phyloP scores from a whole-genome alignment of 2,888 invertebrate genomes.

The Calameuta filiformis region DNA sequence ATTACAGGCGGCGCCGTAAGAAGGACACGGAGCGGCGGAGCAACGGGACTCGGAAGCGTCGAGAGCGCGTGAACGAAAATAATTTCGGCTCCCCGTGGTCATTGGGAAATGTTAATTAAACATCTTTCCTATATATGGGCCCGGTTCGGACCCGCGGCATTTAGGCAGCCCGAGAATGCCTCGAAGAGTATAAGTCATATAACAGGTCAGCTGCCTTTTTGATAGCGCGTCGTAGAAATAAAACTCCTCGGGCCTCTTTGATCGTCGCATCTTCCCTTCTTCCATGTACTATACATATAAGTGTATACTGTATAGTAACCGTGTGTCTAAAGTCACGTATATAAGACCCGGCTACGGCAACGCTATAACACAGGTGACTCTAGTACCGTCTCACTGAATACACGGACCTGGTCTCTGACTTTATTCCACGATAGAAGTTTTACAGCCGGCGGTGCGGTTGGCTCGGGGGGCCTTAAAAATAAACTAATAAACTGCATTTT shows the following conservation, averaged over 20 bases:
- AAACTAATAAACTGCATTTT: slow-evolving; percentile 50
- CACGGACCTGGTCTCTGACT: slow-evolving; percentile 5
- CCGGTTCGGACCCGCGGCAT: background rate
- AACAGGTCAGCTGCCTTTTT: background rate
- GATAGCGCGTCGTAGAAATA: slow-evolving; percentile 7
- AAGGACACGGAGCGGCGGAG: too few species aligned
- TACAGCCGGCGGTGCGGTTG: slow-evolving; percentile 18
- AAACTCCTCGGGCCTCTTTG: slow-evolving; percentile 3
- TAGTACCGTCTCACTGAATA: slow-evolving; percentile 8
- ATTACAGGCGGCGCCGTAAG: too few species aligned
- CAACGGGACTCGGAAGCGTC: too few species aligned
- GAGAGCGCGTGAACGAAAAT: too few species aligned
- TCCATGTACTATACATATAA: background rate
- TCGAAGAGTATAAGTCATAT: background rate
- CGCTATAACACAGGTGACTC: slow-evolving; percentile 3
- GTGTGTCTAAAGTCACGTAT: background rate
- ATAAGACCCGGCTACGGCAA: too few species aligned
- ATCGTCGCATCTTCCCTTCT: background rate
- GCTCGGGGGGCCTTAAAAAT: slow-evolving; percentile 42
- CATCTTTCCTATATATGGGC: slow-evolving; percentile 2
- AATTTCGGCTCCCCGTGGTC: background rate
- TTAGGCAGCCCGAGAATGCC: background rate
- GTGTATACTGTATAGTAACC: background rate
- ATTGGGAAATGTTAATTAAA: slow-evolving; percentile 46
- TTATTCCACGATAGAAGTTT: slow-evolving; percentile 16